Evolutionary conservation across 2,888 invertebrate species (phyloP), one percentile per base, ranked within the genome.

Genomic region (Neria commutata): DNA sequence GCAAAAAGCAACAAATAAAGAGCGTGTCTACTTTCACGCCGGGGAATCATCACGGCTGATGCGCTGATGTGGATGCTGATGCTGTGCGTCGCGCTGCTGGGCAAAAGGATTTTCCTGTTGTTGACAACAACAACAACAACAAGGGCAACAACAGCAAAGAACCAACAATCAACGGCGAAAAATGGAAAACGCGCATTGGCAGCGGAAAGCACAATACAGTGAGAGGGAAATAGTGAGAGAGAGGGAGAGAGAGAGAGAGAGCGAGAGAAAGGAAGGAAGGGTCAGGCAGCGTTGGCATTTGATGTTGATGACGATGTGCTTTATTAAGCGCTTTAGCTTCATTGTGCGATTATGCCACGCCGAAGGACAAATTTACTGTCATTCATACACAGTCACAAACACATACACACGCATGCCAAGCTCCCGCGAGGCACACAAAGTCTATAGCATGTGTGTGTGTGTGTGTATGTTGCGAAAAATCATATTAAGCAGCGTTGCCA

Each of bases 341-440:
- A 52, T 57, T 57, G 52, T 52, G 57, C 57, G 57, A 57, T 57
- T 57, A 57, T 47, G 52, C 52, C 52, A 57, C 46, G 47, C 40
- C 47, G 34, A 57, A 47, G 52, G 57, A 40, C 52, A 25, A 37
- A 40, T 26, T 47, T 26, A 26, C 34, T 42, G 47, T 6, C 52
- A 25, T 33, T 46, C 37, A 21, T 47, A 14, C 24, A 47, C 47
- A 47, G 14, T 23, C 11, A 14, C 25, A 16, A n/a, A 16, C 47
- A 47, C 46, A 33, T 24, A 23, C 19, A 45, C 45, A 17, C 2
- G 8, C 19, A 17, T 19, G 11, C 17, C 14, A n/a, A 26, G 16
- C 19, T n/a, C 8, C 4, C 11, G 1, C 3, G 11, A 40, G 17
- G 19, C n/a, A 8, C 37, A 42, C 40, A 42, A 42, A n/a, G 25